Base-by-base conservation (phyloP, 2,113 vertebrate species). In the Thunnus thynnus region DNA sequence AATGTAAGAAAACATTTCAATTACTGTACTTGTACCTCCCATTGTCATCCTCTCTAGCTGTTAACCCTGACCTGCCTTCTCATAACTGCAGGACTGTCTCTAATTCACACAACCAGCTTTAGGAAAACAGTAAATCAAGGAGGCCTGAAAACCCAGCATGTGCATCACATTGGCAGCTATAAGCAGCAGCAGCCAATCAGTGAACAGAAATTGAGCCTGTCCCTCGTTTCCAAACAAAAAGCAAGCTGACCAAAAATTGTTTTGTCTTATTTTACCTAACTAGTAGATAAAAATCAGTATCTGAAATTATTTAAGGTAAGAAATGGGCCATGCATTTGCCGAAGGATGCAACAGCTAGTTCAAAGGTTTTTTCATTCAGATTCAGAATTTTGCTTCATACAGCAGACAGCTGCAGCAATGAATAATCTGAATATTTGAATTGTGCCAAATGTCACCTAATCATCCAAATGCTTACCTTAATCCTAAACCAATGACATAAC, bases 391-490 rank as follows among this genome's bases (percentile, higher is more conserved):
- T 1, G 0, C 16, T 56, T 16, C 36, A 41, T n/a, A 41, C 50
- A 32, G 17, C 54, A 36, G 25, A 18, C 30, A 48, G 16, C 41
- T 65, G 4, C 52, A 76, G 46, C 22, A 41, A 41, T 41, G 6
- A 41, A 41, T 47, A 20, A 50, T 48, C 54, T 76, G 44, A 56
- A 16, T 70, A 30, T 32, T 10, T 52, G 30, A 50, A 54, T 32
- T 54, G 27, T 71, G 11, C 9, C 13, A 47, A 46, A 44, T 1
- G 18, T 55, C 50, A 50, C 9, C 51, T 54, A 51, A 64, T 64
- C 27, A 62, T 65, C 10, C 56, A 32, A 3, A 50, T 51, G 22
- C 14, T 80, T 52, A 62, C 22, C 27, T 11, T 60, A 70, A 86
- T 78, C 64, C 25, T 9, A 25, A 65, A 44, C 46, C 14, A 8